Evolutionary conservation across 2,113 vertebrate species (phyloP).

Genomic region (Sminthopsis crassicaudata): DNA sequence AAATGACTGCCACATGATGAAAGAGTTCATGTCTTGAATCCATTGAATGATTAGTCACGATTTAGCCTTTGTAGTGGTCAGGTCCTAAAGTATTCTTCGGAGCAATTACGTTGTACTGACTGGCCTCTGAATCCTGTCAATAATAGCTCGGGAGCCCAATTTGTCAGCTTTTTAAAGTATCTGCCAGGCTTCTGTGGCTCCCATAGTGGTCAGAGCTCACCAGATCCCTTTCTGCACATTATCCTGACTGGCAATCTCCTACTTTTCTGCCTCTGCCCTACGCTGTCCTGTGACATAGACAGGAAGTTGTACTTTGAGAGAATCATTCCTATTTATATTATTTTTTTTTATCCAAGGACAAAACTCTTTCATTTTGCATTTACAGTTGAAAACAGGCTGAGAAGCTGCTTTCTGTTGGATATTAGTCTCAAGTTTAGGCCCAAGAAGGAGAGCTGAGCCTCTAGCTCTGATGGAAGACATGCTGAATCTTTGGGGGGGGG

Average conservation of each 20-base stretch:
- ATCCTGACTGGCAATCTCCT: not conserved
- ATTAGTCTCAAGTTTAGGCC: not conserved
- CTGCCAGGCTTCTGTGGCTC: not conserved
- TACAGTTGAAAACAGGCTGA: not conserved
- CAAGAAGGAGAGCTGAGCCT: not conserved
- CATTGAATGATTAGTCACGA: not conserved
- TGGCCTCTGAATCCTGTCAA: not conserved
- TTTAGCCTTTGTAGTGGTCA: not conserved
- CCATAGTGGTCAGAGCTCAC: not conserved
- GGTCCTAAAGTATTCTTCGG: not conserved
- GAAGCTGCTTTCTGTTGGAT: not conserved
- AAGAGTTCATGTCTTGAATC: not conserved
- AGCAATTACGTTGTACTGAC: not conserved
- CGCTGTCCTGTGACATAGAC: not conserved
- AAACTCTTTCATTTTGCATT: not conserved
- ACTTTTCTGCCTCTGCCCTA: not conserved
- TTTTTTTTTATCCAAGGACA: not conserved
- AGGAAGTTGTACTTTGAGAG: not conserved
- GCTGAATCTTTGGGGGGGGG: not conserved
- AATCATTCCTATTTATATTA: not conserved
- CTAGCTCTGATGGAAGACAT: not conserved
- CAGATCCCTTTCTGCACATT: not conserved
- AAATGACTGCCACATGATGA: not conserved
- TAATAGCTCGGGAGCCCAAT: not conserved
- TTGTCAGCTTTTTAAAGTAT: not conserved